Conservation (phyloP, 2,113 vertebrate species). For the Pangasianodon gigas region DNA sequence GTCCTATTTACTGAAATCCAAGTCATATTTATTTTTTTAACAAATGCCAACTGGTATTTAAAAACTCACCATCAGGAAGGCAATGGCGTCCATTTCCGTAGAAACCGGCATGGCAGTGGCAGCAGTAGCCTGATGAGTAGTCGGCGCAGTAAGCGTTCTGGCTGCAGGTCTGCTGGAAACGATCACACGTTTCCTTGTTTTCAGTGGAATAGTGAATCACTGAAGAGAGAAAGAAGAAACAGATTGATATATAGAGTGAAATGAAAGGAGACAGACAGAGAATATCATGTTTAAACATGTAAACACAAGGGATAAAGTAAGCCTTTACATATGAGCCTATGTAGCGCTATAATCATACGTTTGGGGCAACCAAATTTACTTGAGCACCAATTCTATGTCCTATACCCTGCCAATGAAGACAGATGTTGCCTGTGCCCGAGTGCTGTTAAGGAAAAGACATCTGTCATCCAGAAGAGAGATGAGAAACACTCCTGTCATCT, state of each 20-base stretch:
- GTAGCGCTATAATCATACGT: not conserved
- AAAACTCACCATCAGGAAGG: conserved; percentile 81
- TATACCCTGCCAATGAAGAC: conserved; percentile 1
- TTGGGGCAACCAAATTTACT: not conserved
- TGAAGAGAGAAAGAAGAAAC: conserved; percentile 55
- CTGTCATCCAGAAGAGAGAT: conserved; percentile 26
- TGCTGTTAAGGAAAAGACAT: conserved; percentile 5
- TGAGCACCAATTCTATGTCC: not conserved
- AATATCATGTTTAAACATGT: not conserved
- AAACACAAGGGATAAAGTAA: not conserved
- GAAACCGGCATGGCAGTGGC: conserved; percentile 84
- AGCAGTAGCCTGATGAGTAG: conserved; percentile 85
- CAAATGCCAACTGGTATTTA: not conserved
- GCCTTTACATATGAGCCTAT: not conserved
- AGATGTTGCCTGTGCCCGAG: not conserved
- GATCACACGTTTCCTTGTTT: conserved; percentile 79
- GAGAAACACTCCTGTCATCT: conserved; percentile 13
- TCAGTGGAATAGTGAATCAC: conserved; percentile 81
- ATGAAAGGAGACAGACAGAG: not conserved
- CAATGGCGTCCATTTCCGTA: conserved; percentile 89
- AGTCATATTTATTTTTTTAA: too few relatives aligned
- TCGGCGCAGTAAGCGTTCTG: conserved; percentile 85
- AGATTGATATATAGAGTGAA: not conserved
- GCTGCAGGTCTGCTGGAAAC: conserved; percentile 81
- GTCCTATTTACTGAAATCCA: not conserved